Evolutionary conservation across 2,888 invertebrate genomes (phyloP).

Genomic region (Parnassius orleans): DNA sequence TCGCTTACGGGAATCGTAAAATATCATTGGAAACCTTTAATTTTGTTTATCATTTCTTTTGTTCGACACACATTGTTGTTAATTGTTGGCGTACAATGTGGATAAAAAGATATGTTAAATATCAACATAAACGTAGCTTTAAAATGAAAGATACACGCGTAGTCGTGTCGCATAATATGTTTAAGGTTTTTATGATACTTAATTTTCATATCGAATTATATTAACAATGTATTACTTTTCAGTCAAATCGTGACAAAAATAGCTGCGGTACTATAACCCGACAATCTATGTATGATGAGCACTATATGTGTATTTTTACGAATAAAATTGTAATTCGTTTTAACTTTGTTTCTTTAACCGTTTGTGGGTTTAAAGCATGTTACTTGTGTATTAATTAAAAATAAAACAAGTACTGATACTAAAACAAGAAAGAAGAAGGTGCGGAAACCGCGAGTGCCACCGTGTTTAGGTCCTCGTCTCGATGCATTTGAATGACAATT

Average conservation of each 20-base stretch:
- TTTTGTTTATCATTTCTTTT: constrained; percentile 74
- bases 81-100: constrained; percentile 59
- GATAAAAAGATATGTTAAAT: constrained; percentile 30
- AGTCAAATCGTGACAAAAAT: constrained; percentile 33
- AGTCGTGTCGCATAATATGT: constrained; percentile 12
- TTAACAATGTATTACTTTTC: constrained; percentile 23
- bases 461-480: constrained; percentile 55
- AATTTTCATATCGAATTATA: constrained; percentile 22
- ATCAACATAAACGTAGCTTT: constrained; percentile 19
- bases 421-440: constrained; percentile 48
- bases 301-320: too few relatives aligned
- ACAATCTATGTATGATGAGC: not conserved
- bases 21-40: constrained; percentile 74
- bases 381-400: too few relatives aligned
- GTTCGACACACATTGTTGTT: constrained; percentile 63
- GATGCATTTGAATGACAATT: constrained; percentile 72
- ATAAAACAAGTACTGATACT: not conserved
- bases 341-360: not conserved
- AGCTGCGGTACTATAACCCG: not conserved
- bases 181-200: constrained; percentile 20
- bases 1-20: constrained; percentile 75
- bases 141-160: constrained; percentile 23
- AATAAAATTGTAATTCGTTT: too few relatives aligned
- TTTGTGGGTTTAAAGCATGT: too few relatives aligned
- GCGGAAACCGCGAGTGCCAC: constrained; percentile 74